Percentiles rank a stretch among this genome's conserved stretches.
These are phyloP conservation scores for Falcaria lacertinaria DNA, from an alignment of 2,888 invertebrate species.

Conservation along the genomic window DNA sequence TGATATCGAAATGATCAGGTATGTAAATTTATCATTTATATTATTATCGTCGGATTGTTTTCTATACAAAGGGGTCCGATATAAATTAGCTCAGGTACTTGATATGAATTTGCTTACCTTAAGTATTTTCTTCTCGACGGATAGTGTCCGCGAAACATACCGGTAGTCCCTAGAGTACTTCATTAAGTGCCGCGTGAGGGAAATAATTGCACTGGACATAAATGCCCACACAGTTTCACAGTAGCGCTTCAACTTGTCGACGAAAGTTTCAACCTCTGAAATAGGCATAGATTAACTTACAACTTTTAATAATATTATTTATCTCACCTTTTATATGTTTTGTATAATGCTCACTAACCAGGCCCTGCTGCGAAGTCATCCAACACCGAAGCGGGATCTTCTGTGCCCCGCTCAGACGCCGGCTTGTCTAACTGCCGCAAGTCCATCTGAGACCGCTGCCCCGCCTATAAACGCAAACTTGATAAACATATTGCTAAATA, in stretches of 20 bases:
- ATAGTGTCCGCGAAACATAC: constrained; percentile 93
- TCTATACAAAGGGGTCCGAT: no score
- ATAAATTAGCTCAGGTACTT: no score
- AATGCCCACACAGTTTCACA: constrained; percentile 83
- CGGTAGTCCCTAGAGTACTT: constrained; percentile 95
- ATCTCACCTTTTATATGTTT: no score
- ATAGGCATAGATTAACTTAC: not conserved
- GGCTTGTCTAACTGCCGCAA: constrained; percentile 22
- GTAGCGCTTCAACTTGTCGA: constrained; percentile 65
- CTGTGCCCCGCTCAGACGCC: constrained; percentile 31
- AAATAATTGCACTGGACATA: constrained; percentile 88
- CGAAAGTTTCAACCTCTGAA: constrained; percentile 54
- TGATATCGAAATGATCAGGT: no score
- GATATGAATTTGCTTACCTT: constrained; percentile 91
- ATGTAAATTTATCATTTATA: no score
- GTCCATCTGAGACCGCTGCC: constrained; percentile 19
- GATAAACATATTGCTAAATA: no score
- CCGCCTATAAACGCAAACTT: not conserved
- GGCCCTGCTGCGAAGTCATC: constrained; percentile 49
- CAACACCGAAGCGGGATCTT: constrained; percentile 39
- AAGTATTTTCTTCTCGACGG: constrained; percentile 91
- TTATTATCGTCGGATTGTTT: no score
- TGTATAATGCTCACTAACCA: no score
- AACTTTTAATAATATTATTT: no score
- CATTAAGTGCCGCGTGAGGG: constrained; percentile 90